Conservation (phyloP, 2,888 invertebrate species). For the Byasa hedistus region DNA sequence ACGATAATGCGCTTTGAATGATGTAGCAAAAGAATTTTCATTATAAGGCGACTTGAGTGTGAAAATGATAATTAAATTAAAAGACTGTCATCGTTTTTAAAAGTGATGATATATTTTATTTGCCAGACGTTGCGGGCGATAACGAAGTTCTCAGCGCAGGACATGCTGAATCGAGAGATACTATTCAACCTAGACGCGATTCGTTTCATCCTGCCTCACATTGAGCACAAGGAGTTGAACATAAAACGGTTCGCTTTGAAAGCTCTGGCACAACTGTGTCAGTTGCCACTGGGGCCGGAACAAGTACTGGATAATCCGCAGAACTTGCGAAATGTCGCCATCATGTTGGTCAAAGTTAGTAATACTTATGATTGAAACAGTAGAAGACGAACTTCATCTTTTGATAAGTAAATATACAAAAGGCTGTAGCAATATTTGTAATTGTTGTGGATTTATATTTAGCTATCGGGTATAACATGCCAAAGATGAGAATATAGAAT, state of each 20-base stretch:
- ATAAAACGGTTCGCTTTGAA: conserved; percentile 75
- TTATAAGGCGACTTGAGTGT: too few species aligned
- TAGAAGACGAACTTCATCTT: too few species aligned
- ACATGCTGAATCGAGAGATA: conserved; percentile 58
- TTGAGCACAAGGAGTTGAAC: conserved; percentile 64
- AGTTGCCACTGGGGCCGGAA: conserved; percentile 67
- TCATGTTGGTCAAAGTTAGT: conserved; percentile 61
- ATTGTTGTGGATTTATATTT: too few species aligned
- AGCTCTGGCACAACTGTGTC: conserved; percentile 74
- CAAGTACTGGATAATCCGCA: conserved; percentile 60
- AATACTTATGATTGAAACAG: not conserved
- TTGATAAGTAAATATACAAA: too few species aligned
- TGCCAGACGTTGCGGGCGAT: conserved; percentile 67
- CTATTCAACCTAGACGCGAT: conserved; percentile 60
- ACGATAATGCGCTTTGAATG: too few species aligned
- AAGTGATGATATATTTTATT: not conserved
- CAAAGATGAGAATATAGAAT: too few species aligned
- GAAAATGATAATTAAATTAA: too few species aligned
- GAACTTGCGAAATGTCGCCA: conserved; percentile 65
- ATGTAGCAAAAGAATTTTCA: too few species aligned
- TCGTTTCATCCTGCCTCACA: conserved; percentile 56
- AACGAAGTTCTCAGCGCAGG: conserved; percentile 70
- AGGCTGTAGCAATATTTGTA: too few species aligned
- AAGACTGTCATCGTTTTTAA: too few species aligned
- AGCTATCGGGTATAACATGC: too few species aligned